phyloP scores from a whole-genome alignment of 2,113 vertebrate genomes.

The Solenodon paradoxus region DNA sequence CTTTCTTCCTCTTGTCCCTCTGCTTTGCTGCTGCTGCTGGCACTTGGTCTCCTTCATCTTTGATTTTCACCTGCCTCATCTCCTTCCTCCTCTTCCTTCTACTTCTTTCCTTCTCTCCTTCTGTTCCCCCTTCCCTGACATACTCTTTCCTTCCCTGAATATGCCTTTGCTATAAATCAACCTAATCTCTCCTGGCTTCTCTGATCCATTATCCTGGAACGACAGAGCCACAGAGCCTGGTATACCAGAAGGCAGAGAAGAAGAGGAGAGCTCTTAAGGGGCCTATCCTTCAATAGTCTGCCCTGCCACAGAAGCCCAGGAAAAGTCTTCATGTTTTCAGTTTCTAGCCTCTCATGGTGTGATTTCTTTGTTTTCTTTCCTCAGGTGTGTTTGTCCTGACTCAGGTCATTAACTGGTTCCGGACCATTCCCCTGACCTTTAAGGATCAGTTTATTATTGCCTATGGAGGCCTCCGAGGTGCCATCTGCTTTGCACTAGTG shows the following conservation, averaged over 20 bases:
- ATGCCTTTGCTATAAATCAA: background rate
- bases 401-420: slow-evolving; percentile 96
- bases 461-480: slow-evolving; percentile 95
- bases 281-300: background rate
- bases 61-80: too few species aligned
- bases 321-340: fast-evolving
- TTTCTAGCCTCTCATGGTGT: background rate
- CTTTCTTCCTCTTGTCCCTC: background rate
- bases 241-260: background rate
- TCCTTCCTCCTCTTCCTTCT: background rate
- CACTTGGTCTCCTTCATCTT: background rate
- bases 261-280: fast-evolving
- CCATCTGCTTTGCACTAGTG: slow-evolving; percentile 95
- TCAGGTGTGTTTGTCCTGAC: slow-evolving; percentile 95
- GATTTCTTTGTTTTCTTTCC: background rate
- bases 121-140: background rate
- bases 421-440: slow-evolving; percentile 93
- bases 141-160: background rate
- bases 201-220: background rate
- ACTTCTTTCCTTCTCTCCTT: fast-evolving
- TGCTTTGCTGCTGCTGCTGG: background rate
- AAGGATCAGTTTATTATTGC: slow-evolving; percentile 98
- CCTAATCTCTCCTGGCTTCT: background rate
- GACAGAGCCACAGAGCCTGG: background rate
- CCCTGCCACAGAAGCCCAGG: background rate